phyloP scores from a whole-genome alignment of 2,888 invertebrate species.

The Archips xylosteana region DNA sequence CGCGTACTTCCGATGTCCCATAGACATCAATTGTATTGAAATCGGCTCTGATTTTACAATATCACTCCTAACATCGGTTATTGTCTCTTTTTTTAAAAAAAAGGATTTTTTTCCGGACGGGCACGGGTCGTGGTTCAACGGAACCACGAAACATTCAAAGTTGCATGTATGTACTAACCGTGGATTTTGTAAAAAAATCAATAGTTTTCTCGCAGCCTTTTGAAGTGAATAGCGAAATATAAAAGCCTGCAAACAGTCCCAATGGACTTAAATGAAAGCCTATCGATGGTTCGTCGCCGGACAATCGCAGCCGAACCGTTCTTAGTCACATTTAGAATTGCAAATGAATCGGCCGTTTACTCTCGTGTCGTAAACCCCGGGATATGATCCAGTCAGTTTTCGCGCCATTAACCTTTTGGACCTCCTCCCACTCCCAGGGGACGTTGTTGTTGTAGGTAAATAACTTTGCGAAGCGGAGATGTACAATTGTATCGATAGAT shows the following conservation, averaged over 20 bases:
- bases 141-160: too few relatives aligned
- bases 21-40: too few relatives aligned
- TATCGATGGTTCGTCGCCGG: constrained; percentile 42
- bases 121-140: too few relatives aligned
- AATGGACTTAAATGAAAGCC: neutral
- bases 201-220: too few relatives aligned
- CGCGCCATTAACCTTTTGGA: constrained; percentile 83
- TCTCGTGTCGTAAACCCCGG: constrained; percentile 80
- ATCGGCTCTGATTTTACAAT: too few relatives aligned
- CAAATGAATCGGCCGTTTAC: constrained; percentile 85
- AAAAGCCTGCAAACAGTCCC: neutral
- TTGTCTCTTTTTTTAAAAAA: too few relatives aligned
- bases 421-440: constrained; percentile 68
- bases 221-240: neutral
- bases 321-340: constrained; percentile 82
- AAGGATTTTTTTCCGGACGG: too few relatives aligned
- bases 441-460: constrained; percentile 70
- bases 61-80: too few relatives aligned
- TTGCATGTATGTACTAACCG: too few relatives aligned
- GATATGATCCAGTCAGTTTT: constrained; percentile 85
- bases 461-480: constrained; percentile 56
- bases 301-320: constrained; percentile 59
- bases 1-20: too few relatives aligned
- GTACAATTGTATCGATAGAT: constrained; percentile 46
- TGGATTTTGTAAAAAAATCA: too few relatives aligned